Evolutionary conservation across 37 sponge, comb jelly and placozoan species (phyloP), one percentile per base, ranked within the genome.

Genomic region (Chondrilla cf. caribensis): DNA sequence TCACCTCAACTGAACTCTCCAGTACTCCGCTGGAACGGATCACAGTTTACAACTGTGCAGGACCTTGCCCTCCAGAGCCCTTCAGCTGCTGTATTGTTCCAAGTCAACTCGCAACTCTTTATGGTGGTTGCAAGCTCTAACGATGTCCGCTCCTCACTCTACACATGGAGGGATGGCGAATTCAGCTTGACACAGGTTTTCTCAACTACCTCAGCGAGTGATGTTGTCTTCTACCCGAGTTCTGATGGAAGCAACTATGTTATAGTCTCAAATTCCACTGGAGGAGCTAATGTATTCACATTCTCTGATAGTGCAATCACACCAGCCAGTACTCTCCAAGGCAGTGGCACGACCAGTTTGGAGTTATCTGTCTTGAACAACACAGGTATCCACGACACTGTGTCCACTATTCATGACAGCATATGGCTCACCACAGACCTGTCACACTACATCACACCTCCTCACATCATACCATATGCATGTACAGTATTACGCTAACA

Each of bases 1-100:
- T 76, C 51, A 22, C 78, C 73, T 21, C 70, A 82, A 41, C 75
- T 78, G 26, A 73, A 89, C 62, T 85, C 90, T 11, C 17, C 71
- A 24, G 38, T 90, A 7, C 79, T 54, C 55, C 51, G 77, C 35
- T 86, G 87, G 91, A 90, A 70, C 79, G 87, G 82, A 58, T 71
- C 70, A 2, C 21, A 15, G 2, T 80, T 85, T 54, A 38, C 25
- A 24, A 36, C 38, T 19, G 38, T 38, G 0, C 82, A 81, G 68
- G n/a, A 25, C 65, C 42, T 64, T 5, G 0, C 43, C 2, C 82
- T 81, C 2, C 88, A 83, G 39, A 58, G 11, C 5, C 84, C 83
- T 18, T 11, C 71, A 14, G 79, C 83, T 26, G 83, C 47, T 19
- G 68, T 58, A 26, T 58, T 70, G 24, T 72, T 66, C 24, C 33